Evolutionary conservation across 2,113 vertebrate species (phyloP), one percentile per base, ranked within the genome.

Genomic region (Apaloderma vittatum): DNA sequence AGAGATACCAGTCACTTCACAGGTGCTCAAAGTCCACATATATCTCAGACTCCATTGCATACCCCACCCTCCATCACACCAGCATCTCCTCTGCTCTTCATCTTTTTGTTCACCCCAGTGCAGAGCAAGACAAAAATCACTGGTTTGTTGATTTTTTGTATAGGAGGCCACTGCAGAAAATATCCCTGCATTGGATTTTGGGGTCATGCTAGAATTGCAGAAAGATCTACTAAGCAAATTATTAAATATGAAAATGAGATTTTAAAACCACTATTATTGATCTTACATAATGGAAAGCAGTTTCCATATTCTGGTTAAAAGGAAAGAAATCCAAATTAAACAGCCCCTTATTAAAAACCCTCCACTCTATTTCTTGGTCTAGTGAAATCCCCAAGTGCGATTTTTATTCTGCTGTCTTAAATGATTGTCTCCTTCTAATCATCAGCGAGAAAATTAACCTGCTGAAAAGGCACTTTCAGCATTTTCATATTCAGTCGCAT

Each of bases 341-440:
- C 87, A 94, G 67, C 75, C 68, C 34, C 26, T 88, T 93, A 92
- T 96, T 94, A 88, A 92, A 96, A 92, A 8, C 59, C 57, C 21
- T 91, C 63, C 29, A 48, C 79, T 90, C 45, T 77, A 88, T 96
- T 97, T 95, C 96, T 88, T 92, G 94, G 82, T 91, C 83, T 86
- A 90, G 48, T 91, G 86, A 93, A 92, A 96, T 81, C 94, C 90
- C 90, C 92, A 83, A 88, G 72, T 32, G 86, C 0, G 3, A 61
- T 93, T 95, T 96, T 97, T 92, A 86, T 97, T 93, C 94, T 92
- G 63, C 95, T 93, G 90, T 93, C 92, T 95, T 75, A 84, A 92
- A 61, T 91, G 90, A 96, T 91, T 92, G 80, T 94, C 96, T 93
- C 57, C 62, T 96, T 97, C 92, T 97, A 94, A 97, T 94, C 94